Base-by-base conservation (phyloP, 2,888 invertebrate genomes). In the Electrophaes corylata region DNA sequence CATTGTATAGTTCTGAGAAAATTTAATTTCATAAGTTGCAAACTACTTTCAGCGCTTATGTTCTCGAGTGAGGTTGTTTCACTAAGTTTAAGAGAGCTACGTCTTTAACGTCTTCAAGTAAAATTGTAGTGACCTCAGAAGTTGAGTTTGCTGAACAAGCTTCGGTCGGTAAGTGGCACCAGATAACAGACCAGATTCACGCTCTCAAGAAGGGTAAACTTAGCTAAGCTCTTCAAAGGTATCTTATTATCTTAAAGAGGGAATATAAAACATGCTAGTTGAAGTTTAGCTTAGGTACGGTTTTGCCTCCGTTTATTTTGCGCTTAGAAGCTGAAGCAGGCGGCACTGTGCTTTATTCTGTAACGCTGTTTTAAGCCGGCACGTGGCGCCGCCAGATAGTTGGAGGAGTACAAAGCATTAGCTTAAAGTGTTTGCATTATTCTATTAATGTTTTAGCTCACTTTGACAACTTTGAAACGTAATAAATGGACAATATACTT, bases 1-100 rank as follows among this genome's bases (percentile, higher is more conserved):
- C 47, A 47, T 60, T 56, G 49, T 65, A n/a, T n/a, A 62, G 53
- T 65, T 48, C 58, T 55, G 44, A 57, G 58, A 51, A 51, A 70
- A 69, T 69, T 73, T 69, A 73, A 73, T 74, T 72, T 71, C 51
- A 52, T 56, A 69, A 73, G 62, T 73, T 71, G 37, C 39, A 54
- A 66, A 63, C 64, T 64, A 66, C 58, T 31, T 55, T 26, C 49
- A 47, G 11, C 55, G 60, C 55, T 68, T 65, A 75, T 75, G 66
- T 76, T 75, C 46, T 71, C 66, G 68, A 73, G 71, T 71, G 69
- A 76, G 67, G 75, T 77, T 82, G 79, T 79, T 81, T 79, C 73
- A 79, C 71, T 74, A 70, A 76, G 75, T 76, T 73, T 70, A 70
- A 68, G 70, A 69, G 63, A 66, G 59, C 68, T 69, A 66, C 66